Percentiles rank a stretch among this genome's conserved stretches.
These are phyloP conservation scores for Sebastes nivosus DNA, from an alignment of 2,797 vertebrate species.

Conservation along the genomic window DNA sequence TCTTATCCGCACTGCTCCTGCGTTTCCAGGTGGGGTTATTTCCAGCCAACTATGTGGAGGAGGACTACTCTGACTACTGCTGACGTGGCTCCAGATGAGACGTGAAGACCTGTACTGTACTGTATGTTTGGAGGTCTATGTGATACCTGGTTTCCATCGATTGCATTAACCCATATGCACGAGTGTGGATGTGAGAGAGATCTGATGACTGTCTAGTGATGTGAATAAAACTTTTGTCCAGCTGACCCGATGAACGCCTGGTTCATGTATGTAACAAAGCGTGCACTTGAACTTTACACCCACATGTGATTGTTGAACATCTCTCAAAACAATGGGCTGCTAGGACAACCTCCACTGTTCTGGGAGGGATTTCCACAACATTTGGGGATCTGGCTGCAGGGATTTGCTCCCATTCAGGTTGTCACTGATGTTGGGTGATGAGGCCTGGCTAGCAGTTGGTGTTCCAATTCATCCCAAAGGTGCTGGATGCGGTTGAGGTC, in stretches of 20 bases:
- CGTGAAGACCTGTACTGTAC: neutral
- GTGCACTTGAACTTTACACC: neutral
- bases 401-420: neutral
- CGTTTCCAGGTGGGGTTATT: constrained; percentile 89
- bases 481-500: neutral
- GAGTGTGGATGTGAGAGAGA: constrained; percentile 33
- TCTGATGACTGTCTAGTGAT: constrained; percentile 33
- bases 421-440: neutral
- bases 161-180: constrained; percentile 44
- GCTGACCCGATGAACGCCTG: neutral
- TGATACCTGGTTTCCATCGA: constrained; percentile 4
- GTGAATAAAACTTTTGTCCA: constrained; percentile 63
- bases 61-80: constrained; percentile 94
- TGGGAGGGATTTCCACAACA: no score
- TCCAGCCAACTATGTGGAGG: constrained; percentile 95
- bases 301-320: no score
- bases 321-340: neutral
- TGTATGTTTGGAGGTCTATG: neutral
- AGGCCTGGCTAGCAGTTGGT: no score
- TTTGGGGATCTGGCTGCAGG: neutral
- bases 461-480: neutral
- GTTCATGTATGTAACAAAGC: neutral
- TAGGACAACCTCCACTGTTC: neutral
- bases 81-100: constrained; percentile 68
- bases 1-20: neutral